Base-by-base conservation (phyloP, 2,888 invertebrate genomes). In the Tiliacea aurago region DNA sequence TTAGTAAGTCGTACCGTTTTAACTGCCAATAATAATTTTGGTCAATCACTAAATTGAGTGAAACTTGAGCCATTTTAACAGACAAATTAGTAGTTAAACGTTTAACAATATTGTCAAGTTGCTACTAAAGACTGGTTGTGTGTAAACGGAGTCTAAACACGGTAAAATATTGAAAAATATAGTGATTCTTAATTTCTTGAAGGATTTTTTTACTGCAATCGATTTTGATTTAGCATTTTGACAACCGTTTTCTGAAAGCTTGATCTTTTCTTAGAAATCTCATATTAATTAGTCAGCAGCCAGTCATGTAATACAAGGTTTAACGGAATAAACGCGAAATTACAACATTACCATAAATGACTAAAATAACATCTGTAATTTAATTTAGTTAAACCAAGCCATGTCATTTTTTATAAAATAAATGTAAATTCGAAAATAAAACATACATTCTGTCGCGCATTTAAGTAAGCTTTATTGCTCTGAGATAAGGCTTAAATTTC, bases 121-220 rank as follows among this genome's bases (percentile, higher is more conserved):
- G 4, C 53, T 53, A 53, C 78, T 78, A 53, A 63, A 66, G 13
- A 68, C 59, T 78, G 56, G 58, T 3, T 7, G 28, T 18, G 23
- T 78, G 47, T 68, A 64, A 68, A 53, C 10, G 33, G 33, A 62
- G 11, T 43, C 20, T 9, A 49, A 76, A 76, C 68, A 68, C 10
- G 75, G 76, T 76, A 76, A 56, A 37, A 56, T 1, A 13, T 68
- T 43, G 2, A 20, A 68, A 76, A 73, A 53, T 37, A 28, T 51
- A 64, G 70, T 77, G 70, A 64, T 77, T 64, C 18, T 23, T 10
- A 56, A 55, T 10, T 33, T 0, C 0, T n/a, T 41, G 13, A 15
- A 49, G 10, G 10, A 10, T 47, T 47, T 49, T n/a, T 20, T 47
- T 20, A 13, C 2, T 45, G 0, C 11, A 43, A 43, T 58, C 11